These are phyloP conservation scores for Corydoras maculifer DNA, from an alignment of 2,113 vertebrate species.

Conservation along the genomic window DNA sequence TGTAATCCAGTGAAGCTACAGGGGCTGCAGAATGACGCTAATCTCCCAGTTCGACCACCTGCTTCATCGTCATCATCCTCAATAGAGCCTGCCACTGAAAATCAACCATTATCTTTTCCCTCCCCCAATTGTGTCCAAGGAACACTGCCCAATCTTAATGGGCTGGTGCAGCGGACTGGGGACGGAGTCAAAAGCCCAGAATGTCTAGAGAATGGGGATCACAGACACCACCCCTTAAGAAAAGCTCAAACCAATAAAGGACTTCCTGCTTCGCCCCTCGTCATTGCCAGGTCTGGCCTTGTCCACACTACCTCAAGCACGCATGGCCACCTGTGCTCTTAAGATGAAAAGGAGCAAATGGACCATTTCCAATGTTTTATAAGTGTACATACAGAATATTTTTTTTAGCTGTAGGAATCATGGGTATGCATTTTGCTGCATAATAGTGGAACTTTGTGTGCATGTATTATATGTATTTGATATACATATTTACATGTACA, in stretches of 20 bases:
- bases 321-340: slow-evolving; percentile 68
- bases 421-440: slow-evolving; percentile 48
- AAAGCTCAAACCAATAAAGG: slow-evolving; percentile 53
- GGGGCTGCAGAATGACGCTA: slow-evolving; percentile 17
- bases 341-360: slow-evolving; percentile 38
- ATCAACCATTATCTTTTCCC: slow-evolving; percentile 38
- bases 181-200: slow-evolving; percentile 42
- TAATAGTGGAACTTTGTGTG: slow-evolving; percentile 25
- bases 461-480: slow-evolving; percentile 8
- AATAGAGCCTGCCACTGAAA: slow-evolving; percentile 39
- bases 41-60: slow-evolving; percentile 21
- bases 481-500: slow-evolving; percentile 38
- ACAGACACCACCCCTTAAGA: slow-evolving; percentile 51
- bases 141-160: slow-evolving; percentile 50
- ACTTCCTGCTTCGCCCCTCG: slow-evolving; percentile 46
- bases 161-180: slow-evolving; percentile 41
- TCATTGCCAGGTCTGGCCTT: slow-evolving; percentile 62
- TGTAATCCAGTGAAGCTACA: slow-evolving; percentile 56
- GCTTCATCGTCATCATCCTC: slow-evolving; percentile 25
- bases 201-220: slow-evolving; percentile 60
- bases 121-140: slow-evolving; percentile 42
- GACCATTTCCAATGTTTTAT: slow-evolving; percentile 48
- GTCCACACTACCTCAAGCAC: slow-evolving; percentile 72
- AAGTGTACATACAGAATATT: slow-evolving; percentile 53
- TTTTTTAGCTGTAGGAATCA: slow-evolving; percentile 53